These are phyloP conservation scores for Phrynocephalus forsythii DNA, from an alignment of 2,797 vertebrate genomes.

Conservation along the genomic window DNA sequence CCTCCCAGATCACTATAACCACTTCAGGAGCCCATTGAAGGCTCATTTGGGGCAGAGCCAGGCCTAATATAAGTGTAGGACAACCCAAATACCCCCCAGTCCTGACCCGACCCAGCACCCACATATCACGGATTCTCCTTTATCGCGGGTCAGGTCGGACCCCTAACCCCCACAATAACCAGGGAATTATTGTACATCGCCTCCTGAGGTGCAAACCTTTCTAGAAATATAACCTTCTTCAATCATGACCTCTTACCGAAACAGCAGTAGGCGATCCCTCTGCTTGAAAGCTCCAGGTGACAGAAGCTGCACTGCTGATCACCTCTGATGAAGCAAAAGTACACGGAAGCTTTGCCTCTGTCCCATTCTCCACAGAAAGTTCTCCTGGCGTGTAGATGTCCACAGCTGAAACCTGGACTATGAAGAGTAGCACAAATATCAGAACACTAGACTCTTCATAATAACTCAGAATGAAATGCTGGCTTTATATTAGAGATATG, in stretches of 20 bases:
- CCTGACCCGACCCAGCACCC: too few species aligned
- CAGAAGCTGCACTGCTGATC: slow-evolving; percentile 79
- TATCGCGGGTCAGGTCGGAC: too few species aligned
- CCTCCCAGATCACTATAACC: too few species aligned
- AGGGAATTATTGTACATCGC: not conserved
- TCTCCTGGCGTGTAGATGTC: slow-evolving; percentile 85
- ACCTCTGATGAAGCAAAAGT: slow-evolving; percentile 86
- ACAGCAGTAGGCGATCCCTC: slow-evolving; percentile 76
- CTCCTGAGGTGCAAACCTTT: not conserved
- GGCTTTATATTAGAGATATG: not conserved
- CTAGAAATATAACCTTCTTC: not conserved
- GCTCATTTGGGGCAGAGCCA: too few species aligned
- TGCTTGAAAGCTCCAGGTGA: slow-evolving; percentile 88
- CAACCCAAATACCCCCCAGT: too few species aligned
- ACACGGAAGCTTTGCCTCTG: slow-evolving; percentile 85
- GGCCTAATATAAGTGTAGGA: too few species aligned
- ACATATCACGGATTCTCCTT: too few species aligned
- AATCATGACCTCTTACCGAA: slow-evolving; percentile 73
- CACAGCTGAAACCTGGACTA: slow-evolving; percentile 75
- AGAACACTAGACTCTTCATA: not conserved
- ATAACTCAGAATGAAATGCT: not conserved
- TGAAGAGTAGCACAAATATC: slow-evolving; percentile 19
- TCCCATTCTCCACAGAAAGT: slow-evolving; percentile 89
- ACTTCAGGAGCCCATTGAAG: too few species aligned
- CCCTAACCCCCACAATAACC: too few species aligned